Percentiles rank a stretch among this genome's conserved stretches.
Evolutionary conservation across 2,113 vertebrate genomes (phyloP).

Genomic region (Lathamus discolor): DNA sequence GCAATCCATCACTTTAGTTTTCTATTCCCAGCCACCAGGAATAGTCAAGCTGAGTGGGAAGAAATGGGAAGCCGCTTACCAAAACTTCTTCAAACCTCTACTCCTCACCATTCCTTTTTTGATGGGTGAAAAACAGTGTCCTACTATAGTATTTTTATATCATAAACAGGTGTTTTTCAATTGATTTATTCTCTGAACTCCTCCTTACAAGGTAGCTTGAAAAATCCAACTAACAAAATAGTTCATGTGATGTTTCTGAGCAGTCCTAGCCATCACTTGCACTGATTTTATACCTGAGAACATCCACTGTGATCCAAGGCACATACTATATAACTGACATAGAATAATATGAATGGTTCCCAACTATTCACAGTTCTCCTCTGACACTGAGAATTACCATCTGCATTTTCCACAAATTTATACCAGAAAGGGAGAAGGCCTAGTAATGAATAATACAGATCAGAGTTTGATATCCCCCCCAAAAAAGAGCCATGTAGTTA

Average conservation of each 20-base stretch:
- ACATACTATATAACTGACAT: not conserved
- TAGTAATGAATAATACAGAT: not conserved
- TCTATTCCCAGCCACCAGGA: not conserved
- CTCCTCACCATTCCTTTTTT: not conserved
- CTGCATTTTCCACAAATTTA: not conserved
- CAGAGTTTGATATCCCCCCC: not conserved
- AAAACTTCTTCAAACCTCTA: not conserved
- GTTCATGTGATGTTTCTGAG: not conserved
- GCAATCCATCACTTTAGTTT: conserved; percentile 54
- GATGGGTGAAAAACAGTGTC: not conserved
- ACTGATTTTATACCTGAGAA: not conserved
- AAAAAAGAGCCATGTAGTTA: not conserved
- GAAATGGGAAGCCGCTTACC: not conserved
- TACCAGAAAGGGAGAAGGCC: not conserved
- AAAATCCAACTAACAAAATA: not conserved
- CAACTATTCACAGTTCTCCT: not conserved
- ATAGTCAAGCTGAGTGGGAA: not conserved
- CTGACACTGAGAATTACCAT: not conserved
- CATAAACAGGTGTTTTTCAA: not conserved
- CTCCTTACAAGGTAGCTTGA: not conserved
- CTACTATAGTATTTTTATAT: not conserved
- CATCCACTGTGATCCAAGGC: not conserved
- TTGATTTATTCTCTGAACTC: not conserved
- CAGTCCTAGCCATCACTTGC: not conserved
- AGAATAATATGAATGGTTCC: not conserved